A percentile compares a stretch with the other conserved stretches of the same genome.
phyloP scores from a whole-genome alignment of 2,797 vertebrate species.

The Siniperca undulata region DNA sequence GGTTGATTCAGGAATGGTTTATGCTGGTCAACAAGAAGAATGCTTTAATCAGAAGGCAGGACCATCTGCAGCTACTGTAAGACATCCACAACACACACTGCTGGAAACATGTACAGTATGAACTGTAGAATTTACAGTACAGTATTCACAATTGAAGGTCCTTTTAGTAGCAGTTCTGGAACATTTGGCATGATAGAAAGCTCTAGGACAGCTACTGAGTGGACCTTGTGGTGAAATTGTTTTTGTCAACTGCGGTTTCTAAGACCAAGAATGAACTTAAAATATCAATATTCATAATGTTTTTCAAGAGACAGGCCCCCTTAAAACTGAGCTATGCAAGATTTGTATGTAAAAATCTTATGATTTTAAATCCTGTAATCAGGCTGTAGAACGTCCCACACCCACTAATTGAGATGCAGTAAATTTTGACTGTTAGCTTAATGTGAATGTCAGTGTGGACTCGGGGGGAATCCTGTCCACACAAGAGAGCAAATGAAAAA shows the following conservation, averaged over 20 bases:
- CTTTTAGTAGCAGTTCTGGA: neutral
- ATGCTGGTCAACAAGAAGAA: slow-evolving; percentile 94
- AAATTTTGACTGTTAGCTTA: neutral
- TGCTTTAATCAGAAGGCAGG: slow-evolving; percentile 92
- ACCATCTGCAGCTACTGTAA: slow-evolving; percentile 93
- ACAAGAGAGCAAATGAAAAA: neutral
- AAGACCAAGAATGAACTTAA: too few species aligned
- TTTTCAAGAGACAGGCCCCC: neutral
- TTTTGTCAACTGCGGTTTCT: too few species aligned
- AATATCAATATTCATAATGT: neutral
- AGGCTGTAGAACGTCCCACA: neutral
- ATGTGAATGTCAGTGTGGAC: neutral
- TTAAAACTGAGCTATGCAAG: neutral
- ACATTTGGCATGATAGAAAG: neutral
- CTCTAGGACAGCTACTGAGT: too few species aligned
- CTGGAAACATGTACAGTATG: neutral
- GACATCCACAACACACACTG: slow-evolving; percentile 43
- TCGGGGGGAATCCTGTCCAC: neutral
- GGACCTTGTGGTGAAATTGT: too few species aligned
- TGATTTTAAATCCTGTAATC: neutral
- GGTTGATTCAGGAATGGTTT: slow-evolving; percentile 95
- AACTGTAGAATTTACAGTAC: neutral
- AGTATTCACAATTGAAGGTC: fast-evolving
- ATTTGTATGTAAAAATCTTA: neutral
- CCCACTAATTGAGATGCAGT: too few species aligned